phyloP scores from a whole-genome alignment of 2,888 invertebrate genomes.

The Drosophila koepferae region DNA sequence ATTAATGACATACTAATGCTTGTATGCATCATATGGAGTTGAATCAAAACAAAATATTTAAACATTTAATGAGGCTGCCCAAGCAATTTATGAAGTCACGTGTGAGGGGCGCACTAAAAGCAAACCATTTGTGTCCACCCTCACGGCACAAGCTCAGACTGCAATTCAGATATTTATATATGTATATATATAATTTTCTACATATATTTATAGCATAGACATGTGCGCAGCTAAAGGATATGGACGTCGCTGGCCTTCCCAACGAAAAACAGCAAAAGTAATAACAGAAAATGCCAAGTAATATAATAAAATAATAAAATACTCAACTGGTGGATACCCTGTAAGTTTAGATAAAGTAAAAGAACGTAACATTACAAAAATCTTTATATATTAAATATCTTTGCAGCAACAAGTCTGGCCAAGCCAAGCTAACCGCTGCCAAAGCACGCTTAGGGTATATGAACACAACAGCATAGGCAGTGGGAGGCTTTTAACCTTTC shows the following conservation, averaged over 20 bases:
- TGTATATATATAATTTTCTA: background rate
- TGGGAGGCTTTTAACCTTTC: constrained; percentile 71
- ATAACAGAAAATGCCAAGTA: constrained; percentile 12
- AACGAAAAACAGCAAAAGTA: constrained; percentile 34
- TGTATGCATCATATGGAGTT: background rate
- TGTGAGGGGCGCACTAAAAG: constrained; percentile 66
- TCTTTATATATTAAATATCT: no score
- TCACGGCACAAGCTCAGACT: constrained; percentile 5
- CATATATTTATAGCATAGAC: constrained; percentile 15
- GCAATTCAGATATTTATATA: background rate
- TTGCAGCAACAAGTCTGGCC: background rate
- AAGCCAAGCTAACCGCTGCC: background rate
- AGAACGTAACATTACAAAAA: background rate
- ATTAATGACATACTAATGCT: background rate
- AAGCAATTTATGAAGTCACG: constrained; percentile 58
- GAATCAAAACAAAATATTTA: constrained; percentile 29
- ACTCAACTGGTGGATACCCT: background rate
- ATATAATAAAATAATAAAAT: background rate
- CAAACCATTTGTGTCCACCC: constrained; percentile 60
- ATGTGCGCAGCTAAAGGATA: constrained; percentile 50
- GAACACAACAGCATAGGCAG: constrained; percentile 6
- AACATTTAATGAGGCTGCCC: constrained; percentile 55
- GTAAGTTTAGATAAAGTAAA: background rate
- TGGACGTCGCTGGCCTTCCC: constrained; percentile 49
- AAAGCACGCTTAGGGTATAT: constrained; percentile 24